Evolutionary conservation across 2,888 invertebrate genomes (phyloP).

Genomic region (Polydrusus cervinus): DNA sequence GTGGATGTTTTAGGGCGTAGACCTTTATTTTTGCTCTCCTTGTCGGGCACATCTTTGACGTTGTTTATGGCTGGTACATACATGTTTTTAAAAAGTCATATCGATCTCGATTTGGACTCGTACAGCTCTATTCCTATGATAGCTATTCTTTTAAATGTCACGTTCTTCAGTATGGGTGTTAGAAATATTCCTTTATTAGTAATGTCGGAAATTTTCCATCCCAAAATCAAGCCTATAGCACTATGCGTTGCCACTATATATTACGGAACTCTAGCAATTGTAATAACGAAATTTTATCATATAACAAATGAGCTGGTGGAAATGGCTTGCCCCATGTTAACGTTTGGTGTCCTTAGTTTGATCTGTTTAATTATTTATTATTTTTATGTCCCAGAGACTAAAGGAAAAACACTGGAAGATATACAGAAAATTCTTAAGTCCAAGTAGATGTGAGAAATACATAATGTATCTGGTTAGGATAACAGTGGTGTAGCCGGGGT

Average conservation of each 20-base stretch:
- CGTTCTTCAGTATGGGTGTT: conserved; percentile 73
- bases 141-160: conserved; percentile 71
- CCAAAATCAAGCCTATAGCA: conserved; percentile 74
- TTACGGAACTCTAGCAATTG: conserved; percentile 71
- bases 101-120: conserved; percentile 64
- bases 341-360: conserved; percentile 69
- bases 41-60: conserved; percentile 69
- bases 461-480: no score
- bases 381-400: conserved; percentile 72
- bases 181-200: conserved; percentile 74
- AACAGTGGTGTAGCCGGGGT: no score
- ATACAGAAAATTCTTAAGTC: conserved; percentile 68
- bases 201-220: conserved; percentile 74
- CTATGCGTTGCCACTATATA: conserved; percentile 74
- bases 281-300: conserved; percentile 72
- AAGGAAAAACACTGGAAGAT: conserved; percentile 73
- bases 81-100: conserved; percentile 70
- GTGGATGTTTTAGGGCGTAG: conserved; percentile 76
- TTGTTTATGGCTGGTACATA: conserved; percentile 70
- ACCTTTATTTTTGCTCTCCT: conserved; percentile 73
- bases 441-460: conserved; percentile 20
- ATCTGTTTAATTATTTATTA: conserved; percentile 69
- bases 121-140: conserved; percentile 71
- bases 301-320: conserved; percentile 68
- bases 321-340: conserved; percentile 71